Evolutionary conservation across 2,797 vertebrate genomes (phyloP), one percentile per base, ranked within the genome.

Genomic region (Thaleichthys pacificus): DNA sequence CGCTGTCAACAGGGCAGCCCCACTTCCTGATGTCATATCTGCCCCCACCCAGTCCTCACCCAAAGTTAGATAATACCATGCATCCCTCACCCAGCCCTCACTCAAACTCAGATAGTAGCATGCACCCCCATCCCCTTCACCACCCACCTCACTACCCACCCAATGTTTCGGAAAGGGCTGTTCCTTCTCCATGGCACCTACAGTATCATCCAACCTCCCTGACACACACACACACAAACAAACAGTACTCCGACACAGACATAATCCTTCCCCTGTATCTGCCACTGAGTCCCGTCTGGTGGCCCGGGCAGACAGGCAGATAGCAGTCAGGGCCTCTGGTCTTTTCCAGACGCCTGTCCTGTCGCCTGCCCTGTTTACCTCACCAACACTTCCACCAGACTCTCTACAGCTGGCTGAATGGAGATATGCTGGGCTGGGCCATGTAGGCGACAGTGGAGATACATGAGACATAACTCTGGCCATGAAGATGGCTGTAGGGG

Each of bases 351-450:
- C 21, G 24, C 28, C 28, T 30, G 12, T 32, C 61, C 21, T 56
- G 71, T 47, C n/a, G 28, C 66, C 70, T 71, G 66, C 77, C 80
- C 78, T 80, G 78, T 84, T 79, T 73, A 75, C 61, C 26, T 42
- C 70, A 21, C 12, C 17, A 21, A 72, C 47, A 66, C 57, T 35
- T 72, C 57, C 32, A 28, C 68, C 68, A 72, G 47, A 71, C 60
- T 56, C 49, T 68, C 26, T 49, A 35, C 57, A 67, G 69, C 38
- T 76, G 69, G 51, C 49, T 68, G 49, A 2, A 28, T 68, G 67
- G n/a, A 32, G 57, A 68, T 56, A 68, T 38, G 57, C 54, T 56
- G 67, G 67, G 0, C 67, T 21, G 26, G n/a, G 54, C 51, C 56
- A 47, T 47, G 42, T 47, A 3, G 42, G 42, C 49, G 32, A 19